phyloP scores from a whole-genome alignment of 2,888 invertebrate species.

The Drosophila niveifrons region DNA sequence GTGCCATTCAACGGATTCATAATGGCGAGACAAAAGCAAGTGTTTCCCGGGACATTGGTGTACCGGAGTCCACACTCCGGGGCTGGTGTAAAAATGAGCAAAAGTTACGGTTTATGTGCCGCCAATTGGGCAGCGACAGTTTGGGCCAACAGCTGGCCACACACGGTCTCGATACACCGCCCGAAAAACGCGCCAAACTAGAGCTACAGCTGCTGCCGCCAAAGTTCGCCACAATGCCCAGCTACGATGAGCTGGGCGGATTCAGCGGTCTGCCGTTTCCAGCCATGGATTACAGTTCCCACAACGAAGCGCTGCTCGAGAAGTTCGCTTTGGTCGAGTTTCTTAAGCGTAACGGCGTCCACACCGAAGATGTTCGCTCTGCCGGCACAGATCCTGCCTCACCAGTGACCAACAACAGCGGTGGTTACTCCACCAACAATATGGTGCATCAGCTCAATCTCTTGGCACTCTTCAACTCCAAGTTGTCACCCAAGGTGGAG shows the following conservation, averaged over 20 bases:
- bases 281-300: slow-evolving; percentile 74
- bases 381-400: slow-evolving; percentile 77
- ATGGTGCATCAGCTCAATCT: slow-evolving; percentile 87
- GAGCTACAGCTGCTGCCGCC: slow-evolving; percentile 69
- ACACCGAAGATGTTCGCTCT: slow-evolving; percentile 46
- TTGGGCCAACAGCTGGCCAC: slow-evolving; percentile 57
- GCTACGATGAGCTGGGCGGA: slow-evolving; percentile 77
- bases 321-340: slow-evolving; percentile 81
- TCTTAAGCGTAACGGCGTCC: slow-evolving; percentile 73
- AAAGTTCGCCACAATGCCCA: slow-evolving; percentile 72
- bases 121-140: slow-evolving; percentile 89
- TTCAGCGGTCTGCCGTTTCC: slow-evolving; percentile 74
- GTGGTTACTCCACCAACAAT: slow-evolving; percentile 83
- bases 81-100: slow-evolving; percentile 95
- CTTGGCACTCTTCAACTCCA: slow-evolving; percentile 87
- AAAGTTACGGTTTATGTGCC: slow-evolving; percentile 89
- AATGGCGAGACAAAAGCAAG: slow-evolving; percentile 94
- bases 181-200: slow-evolving; percentile 82
- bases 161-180: slow-evolving; percentile 69
- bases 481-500: slow-evolving; percentile 61
- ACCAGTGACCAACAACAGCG: slow-evolving; percentile 77
- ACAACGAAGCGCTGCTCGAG: slow-evolving; percentile 78
- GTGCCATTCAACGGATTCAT: slow-evolving; percentile 92
- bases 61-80: slow-evolving; percentile 93
- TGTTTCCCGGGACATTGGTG: slow-evolving; percentile 93